Percentiles rank a stretch among this genome's conserved stretches.
phyloP scores from a whole-genome alignment of 2,888 invertebrate species.

The Phanerotoma sp. region DNA sequence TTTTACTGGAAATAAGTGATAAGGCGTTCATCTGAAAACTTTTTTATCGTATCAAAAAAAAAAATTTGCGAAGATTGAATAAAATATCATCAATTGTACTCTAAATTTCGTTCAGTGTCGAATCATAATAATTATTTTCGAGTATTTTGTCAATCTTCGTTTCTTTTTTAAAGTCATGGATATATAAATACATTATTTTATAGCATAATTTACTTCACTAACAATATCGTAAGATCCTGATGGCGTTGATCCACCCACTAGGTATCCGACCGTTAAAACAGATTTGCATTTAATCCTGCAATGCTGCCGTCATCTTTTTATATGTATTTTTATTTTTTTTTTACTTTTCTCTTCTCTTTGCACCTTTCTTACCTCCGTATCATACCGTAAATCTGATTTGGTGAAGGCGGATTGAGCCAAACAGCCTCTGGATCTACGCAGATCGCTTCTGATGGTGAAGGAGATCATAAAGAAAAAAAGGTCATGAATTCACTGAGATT shows the following conservation, averaged over 20 bases:
- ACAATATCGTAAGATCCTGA: conserved; percentile 6
- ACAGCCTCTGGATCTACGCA: conserved; percentile 8
- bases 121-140: too few species aligned
- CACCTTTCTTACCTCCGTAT: background rate
- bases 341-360: background rate
- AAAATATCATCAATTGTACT: too few species aligned
- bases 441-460: conserved; percentile 2
- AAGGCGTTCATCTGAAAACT: too few species aligned
- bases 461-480: background rate
- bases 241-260: conserved; percentile 17
- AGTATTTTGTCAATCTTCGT: too few species aligned
- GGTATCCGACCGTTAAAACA: conserved; percentile 7
- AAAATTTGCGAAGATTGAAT: too few species aligned
- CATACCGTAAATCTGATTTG: conserved; percentile 1
- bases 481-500: background rate
- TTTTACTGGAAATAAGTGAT: too few species aligned
- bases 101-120: too few species aligned
- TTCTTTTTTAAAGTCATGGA: background rate
- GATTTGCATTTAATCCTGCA: conserved; percentile 21
- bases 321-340: background rate
- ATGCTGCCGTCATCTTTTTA: background rate
- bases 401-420: conserved; percentile 5
- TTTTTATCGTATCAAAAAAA: too few species aligned
- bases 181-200: conserved; percentile 3
- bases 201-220: conserved; percentile 1